A percentile compares a stretch with the other conserved stretches of the same genome.
Evolutionary conservation across 2,888 invertebrate species (phyloP).

Genomic region (Oxytorus armatus): DNA sequence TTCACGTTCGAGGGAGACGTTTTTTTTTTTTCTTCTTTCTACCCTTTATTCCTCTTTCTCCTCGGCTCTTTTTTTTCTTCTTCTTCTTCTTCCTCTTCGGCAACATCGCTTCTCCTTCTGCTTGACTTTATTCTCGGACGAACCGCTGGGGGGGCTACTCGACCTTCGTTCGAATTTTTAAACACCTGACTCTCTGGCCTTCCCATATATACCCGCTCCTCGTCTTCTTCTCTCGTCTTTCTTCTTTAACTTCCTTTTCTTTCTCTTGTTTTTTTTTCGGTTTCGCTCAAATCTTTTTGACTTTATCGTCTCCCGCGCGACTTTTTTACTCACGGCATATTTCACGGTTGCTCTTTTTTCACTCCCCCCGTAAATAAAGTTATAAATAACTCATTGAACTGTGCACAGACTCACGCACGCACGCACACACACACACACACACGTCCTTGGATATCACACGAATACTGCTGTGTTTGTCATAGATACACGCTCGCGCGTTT

Average conservation of each 20-base stretch:
- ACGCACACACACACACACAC: constrained; percentile 18
- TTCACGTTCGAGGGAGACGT: background rate
- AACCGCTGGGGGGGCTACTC: constrained; percentile 38
- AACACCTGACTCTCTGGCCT: constrained; percentile 54
- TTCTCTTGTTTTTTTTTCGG: background rate
- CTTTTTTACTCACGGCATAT: constrained; percentile 22
- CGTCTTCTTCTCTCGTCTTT: background rate
- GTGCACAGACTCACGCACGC: background rate
- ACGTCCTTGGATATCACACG: constrained; percentile 73
- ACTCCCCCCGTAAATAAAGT: constrained; percentile 69
- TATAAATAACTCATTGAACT: constrained; percentile 75
- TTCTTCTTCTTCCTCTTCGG: constrained; percentile 17
- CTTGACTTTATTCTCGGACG: constrained; percentile 32
- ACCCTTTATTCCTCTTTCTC: background rate
- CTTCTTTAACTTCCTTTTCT: background rate
- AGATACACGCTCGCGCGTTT: background rate
- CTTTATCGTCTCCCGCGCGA: constrained; percentile 4
- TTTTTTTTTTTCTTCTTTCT: background rate
- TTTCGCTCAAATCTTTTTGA: background rate
- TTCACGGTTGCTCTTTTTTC: constrained; percentile 6
- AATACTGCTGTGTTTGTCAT: constrained; percentile 59
- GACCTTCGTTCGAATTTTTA: constrained; percentile 57
- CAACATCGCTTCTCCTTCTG: background rate
- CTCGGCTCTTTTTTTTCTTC: constrained; percentile 5
- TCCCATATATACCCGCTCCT: constrained; percentile 15